Evolutionary conservation across 2,888 invertebrate genomes (phyloP).

Genomic region (Netelia fuscicornis): DNA sequence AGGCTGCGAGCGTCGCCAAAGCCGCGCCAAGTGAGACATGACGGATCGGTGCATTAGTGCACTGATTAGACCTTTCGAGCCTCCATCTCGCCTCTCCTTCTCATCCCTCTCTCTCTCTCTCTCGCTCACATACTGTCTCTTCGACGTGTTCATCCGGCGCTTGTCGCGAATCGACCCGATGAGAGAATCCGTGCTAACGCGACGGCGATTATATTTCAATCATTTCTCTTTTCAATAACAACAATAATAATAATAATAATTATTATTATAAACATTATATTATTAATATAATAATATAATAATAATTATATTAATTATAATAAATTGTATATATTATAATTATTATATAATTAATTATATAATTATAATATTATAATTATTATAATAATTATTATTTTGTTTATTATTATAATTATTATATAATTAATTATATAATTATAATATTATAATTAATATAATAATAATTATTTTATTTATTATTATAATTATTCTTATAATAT

Average conservation of each 20-base stretch:
- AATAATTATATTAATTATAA: background rate
- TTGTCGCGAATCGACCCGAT: slow-evolving; percentile 42
- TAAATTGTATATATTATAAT: no score
- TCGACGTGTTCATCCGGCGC: slow-evolving; percentile 20
- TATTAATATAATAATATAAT: background rate
- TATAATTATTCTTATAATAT: no score
- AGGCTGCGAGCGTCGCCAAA: slow-evolving; percentile 65
- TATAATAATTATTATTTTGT: no score
- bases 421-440: no score
- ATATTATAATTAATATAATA: no score
- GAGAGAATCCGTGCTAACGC: slow-evolving; percentile 59
- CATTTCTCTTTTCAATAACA: background rate
- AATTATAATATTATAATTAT: no score
- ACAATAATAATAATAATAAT: background rate
- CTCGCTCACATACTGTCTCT: background rate
- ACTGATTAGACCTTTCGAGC: slow-evolving; percentile 77
- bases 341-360: no score
- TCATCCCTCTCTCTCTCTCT: slow-evolving; percentile 9
- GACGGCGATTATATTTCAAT: slow-evolving; percentile 53
- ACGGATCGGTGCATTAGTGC: slow-evolving; percentile 82
- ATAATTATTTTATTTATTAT: no score
- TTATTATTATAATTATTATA: no score
- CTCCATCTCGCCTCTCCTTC: slow-evolving; percentile 42
- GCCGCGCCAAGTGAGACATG: slow-evolving; percentile 74
- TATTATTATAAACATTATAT: no score